Conservation (phyloP, 2,797 vertebrate species). For the Spinibarbus caldwelli region DNA sequence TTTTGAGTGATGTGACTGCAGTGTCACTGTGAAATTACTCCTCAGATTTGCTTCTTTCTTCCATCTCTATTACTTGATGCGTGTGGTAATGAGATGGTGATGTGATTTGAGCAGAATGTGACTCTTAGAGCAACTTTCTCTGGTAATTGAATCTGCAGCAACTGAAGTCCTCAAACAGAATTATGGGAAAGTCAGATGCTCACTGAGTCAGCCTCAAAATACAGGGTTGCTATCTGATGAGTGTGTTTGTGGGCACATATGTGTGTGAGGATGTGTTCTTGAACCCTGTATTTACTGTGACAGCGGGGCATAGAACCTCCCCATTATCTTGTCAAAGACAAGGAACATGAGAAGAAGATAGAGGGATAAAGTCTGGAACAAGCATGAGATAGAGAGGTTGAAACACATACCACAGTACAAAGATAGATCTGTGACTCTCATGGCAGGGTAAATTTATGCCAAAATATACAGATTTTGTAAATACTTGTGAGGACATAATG, state of each 20-base stretch:
- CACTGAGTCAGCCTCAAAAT: slow-evolving; percentile 56
- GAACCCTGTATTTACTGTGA: slow-evolving; percentile 61
- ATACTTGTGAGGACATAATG: slow-evolving; percentile 2
- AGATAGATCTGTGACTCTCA: slow-evolving; percentile 14
- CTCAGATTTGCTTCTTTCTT: slow-evolving; percentile 1
- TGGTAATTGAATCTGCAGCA: slow-evolving; percentile 31
- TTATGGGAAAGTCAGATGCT: slow-evolving; percentile 41
- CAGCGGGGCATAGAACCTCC: slow-evolving; percentile 44
- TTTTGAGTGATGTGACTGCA: not conserved
- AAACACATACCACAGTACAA: slow-evolving; percentile 24
- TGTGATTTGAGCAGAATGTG: not conserved
- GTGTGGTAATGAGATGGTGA: slow-evolving; percentile 1
- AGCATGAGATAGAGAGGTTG: slow-evolving; percentile 16
- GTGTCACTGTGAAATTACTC: slow-evolving; percentile 6
- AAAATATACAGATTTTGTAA: not conserved
- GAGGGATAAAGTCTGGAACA: slow-evolving; percentile 12
- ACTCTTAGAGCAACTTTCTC: slow-evolving; percentile 15
- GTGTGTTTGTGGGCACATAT: slow-evolving; percentile 43
- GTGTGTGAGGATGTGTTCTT: slow-evolving; percentile 42
- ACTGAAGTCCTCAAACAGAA: slow-evolving; percentile 26
- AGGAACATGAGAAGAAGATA: slow-evolving; percentile 40
- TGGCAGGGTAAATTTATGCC: not conserved
- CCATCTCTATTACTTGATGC: not conserved
- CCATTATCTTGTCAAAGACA: slow-evolving; percentile 61
- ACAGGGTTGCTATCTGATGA: slow-evolving; percentile 50